phyloP scores from a whole-genome alignment of 2,797 vertebrate genomes.

The Triplophysa yarkandensis region DNA sequence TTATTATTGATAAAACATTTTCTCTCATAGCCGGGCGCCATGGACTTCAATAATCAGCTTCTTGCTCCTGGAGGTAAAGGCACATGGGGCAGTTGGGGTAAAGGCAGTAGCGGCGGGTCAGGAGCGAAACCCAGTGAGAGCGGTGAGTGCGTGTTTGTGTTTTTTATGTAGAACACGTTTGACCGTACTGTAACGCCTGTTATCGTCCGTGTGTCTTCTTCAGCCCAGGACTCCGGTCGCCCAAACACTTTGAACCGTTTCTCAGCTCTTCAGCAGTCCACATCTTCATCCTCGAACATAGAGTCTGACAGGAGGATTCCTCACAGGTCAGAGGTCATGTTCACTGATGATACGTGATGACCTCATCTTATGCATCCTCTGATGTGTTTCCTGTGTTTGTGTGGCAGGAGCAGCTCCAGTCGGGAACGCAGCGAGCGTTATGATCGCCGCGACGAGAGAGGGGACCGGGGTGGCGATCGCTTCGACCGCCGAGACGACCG shows the following conservation, averaged over 20 bases:
- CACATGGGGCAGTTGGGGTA: conserved; percentile 90
- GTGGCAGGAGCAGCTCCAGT: conserved; percentile 87
- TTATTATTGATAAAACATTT: background rate
- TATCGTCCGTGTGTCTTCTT: conserved; percentile 8
- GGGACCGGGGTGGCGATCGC: no score
- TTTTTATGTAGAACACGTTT: background rate
- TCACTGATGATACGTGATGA: background rate
- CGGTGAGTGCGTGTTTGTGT: conserved; percentile 28
- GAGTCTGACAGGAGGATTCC: conserved; percentile 87
- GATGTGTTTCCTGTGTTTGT: background rate
- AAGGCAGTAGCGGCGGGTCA: conserved; percentile 94
- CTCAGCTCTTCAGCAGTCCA: conserved; percentile 90
- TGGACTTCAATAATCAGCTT: conserved; percentile 93
- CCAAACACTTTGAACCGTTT: conserved; percentile 93
- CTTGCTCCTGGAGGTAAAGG: conserved; percentile 93
- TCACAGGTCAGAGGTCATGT: conserved; percentile 80
- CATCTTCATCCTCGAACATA: conserved; percentile 60
- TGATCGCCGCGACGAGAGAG: conserved; percentile 77
- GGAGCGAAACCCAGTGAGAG: conserved; percentile 81
- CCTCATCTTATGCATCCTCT: background rate
- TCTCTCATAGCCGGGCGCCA: conserved; percentile 81
- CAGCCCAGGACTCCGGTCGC: conserved; percentile 43
- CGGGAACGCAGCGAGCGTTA: conserved; percentile 81
- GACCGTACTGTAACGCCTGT: background rate
- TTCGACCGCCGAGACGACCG: conserved; percentile 41